Evolutionary conservation across 2,888 invertebrate genomes (phyloP), one percentile per base, ranked within the genome.

Genomic region (Scaptomyza tumidula): DNA sequence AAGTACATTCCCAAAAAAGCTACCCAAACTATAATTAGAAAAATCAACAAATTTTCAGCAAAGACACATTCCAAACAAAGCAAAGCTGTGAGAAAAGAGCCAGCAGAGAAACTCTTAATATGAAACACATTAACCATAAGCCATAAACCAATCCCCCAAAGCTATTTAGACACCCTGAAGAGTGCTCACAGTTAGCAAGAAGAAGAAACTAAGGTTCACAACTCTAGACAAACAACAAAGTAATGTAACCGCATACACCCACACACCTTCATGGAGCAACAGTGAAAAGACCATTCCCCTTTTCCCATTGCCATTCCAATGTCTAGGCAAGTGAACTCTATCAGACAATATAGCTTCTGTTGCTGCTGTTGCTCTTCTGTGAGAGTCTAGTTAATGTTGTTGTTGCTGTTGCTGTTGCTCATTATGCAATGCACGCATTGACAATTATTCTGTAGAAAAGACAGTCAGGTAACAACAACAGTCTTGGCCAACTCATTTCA

Each of bases 401-500:
- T 58, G 39, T 35, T 52, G 52, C 43, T 45, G 27, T 53, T 39
- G 6, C 37, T 46, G 19, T 29, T 65, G 61, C 73, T 88, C 82
- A 84, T 86, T 89, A 89, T 89, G 86, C 89, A 66, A 73, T 56
- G 79, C 90, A 89, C 90, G 89, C 87, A 79, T 74, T 71, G 77
- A 78, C 89, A 90, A 90, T 90, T 89, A 90, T 90, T 90, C 87
- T 86, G 81, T 79, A 68, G 66, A 77, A 80, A 84, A 88, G 84
- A 84, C 88, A 77, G 65, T 45, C 65, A 63, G 65, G 52, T 65
- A 45, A 63, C 37, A 41, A 16, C 41, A 14, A 14, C n/a, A 7
- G 41, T 52, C 63, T 63, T 53, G 65, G 63, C 77, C 86, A 86
- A 74, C 70, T 79, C 83, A 82, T 75, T 86, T 86, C 78, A 86